Evolutionary conservation across 2,888 invertebrate genomes (phyloP).

Genomic region (Choreutis nemorana): DNA sequence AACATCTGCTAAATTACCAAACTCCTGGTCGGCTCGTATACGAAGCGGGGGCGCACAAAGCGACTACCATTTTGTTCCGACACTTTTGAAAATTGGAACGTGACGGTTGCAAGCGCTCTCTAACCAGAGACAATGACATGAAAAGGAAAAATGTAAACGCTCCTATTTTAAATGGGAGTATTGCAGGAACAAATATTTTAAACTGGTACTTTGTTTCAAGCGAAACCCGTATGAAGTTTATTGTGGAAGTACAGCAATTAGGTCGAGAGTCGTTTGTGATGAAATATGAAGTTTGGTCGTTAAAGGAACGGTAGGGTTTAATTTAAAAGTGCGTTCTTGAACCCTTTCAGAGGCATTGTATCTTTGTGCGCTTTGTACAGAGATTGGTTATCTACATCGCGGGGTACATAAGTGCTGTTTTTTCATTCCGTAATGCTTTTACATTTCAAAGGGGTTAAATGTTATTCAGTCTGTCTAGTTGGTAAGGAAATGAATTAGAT

Average conservation of each 20-base stretch:
- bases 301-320: constrained; percentile 38
- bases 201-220: constrained; percentile 25
- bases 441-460: constrained; percentile 67
- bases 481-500: too few species aligned
- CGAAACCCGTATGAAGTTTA: constrained; percentile 12
- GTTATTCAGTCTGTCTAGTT: constrained; percentile 54
- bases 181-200: constrained; percentile 46
- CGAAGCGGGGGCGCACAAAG: constrained; percentile 50
- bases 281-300: constrained; percentile 25
- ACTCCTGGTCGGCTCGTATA: too few species aligned
- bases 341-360: constrained; percentile 68
- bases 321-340: constrained; percentile 68
- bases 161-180: constrained; percentile 59
- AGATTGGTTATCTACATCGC: constrained; percentile 65
- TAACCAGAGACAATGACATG: constrained; percentile 63
- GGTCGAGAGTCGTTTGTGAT: constrained; percentile 26
- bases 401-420: constrained; percentile 67
- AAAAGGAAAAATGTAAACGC: constrained; percentile 67
- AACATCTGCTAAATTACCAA: constrained; percentile 61
- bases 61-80: constrained; percentile 64
- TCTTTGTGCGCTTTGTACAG: constrained; percentile 66
- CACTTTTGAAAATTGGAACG: constrained; percentile 67
- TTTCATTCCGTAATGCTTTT: constrained; percentile 68
- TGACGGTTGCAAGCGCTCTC: constrained; percentile 65
- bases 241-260: constrained; percentile 13